Conservation (phyloP, 2,888 invertebrate species). For the Mantis religiosa region DNA sequence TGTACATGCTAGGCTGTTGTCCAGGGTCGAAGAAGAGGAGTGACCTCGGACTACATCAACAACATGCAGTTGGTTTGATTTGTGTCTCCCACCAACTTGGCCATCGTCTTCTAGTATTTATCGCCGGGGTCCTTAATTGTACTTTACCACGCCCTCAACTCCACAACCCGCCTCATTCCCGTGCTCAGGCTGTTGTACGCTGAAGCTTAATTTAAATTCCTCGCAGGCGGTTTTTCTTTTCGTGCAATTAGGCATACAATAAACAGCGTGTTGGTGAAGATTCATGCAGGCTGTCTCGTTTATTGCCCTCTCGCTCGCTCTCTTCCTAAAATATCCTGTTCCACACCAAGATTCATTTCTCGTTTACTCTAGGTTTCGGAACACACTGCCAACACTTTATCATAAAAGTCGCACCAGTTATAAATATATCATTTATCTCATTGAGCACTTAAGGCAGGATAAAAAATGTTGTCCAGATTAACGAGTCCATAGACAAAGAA, state of each 20-base stretch:
- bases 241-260: slow-evolving; percentile 12
- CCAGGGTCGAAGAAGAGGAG: neutral
- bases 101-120: neutral
- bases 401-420: neutral
- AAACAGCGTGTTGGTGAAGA: neutral
- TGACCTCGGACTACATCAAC: neutral
- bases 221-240: neutral
- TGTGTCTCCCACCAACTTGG: neutral
- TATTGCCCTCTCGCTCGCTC: neutral
- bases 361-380: neutral
- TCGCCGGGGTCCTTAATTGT: neutral
- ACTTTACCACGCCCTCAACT: neutral
- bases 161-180: neutral
- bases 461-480: neutral
- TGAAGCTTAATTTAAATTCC: slow-evolving; percentile 17
- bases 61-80: slow-evolving; percentile 6
- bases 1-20: neutral
- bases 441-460: neutral
- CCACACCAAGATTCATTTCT: neutral
- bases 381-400: neutral
- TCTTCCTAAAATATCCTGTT: neutral
- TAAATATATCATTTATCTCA: neutral
- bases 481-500: no score
- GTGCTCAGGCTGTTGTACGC: neutral
- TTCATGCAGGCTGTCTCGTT: neutral